Evolutionary conservation across 2,113 vertebrate genomes (phyloP), one percentile per base, ranked within the genome.

Genomic region (Anoura caudifer): DNA sequence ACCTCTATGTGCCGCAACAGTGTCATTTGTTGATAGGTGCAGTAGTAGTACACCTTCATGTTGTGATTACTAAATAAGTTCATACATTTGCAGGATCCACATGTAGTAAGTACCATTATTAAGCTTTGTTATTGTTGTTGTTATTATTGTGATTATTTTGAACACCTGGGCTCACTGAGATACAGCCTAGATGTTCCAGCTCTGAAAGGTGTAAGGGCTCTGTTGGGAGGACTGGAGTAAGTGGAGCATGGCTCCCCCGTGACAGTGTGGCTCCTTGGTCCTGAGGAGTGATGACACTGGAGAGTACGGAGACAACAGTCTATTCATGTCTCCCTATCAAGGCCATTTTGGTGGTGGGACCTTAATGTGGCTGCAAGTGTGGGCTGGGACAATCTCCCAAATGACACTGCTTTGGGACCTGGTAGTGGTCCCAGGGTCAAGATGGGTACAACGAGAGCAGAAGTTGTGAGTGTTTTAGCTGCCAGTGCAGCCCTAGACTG

Each of bases 291-390:
- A 72, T 61, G 47, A 93, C 2, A 3, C 20, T 7, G 56, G 13
- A 43, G 10, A 59, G 20, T 20, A 56, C 0, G 1, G 12, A 73
- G 19, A 22, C 1, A 16, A 5, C 5, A 31, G n/a, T 2, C 10
- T 61, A 3, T 36, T 61, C 31, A 54, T 38, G 61, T 72, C 24
- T 73, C 24, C 24, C 7, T 38, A 33, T 28, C 7, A 50, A 26
- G 16, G 20, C 80, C 15, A 56, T 31, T 16, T 50, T 17, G 65
- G 31, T 33, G 4, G 16, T 20, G 36, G 38, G 19, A 69, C 7
- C 9, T 22, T 75, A 56, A 61, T 43, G 2, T 72, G 67, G 24
- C 1, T 52, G 22, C 13, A 52, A 22, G 9, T 9, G 38, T 45
- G 20, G 8, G 9, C 11, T 93, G 13, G 14, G 13, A 72, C 5